Evolutionary conservation across 2,797 vertebrate species (phyloP).

Genomic region (Acestrorhynchus altus): DNA sequence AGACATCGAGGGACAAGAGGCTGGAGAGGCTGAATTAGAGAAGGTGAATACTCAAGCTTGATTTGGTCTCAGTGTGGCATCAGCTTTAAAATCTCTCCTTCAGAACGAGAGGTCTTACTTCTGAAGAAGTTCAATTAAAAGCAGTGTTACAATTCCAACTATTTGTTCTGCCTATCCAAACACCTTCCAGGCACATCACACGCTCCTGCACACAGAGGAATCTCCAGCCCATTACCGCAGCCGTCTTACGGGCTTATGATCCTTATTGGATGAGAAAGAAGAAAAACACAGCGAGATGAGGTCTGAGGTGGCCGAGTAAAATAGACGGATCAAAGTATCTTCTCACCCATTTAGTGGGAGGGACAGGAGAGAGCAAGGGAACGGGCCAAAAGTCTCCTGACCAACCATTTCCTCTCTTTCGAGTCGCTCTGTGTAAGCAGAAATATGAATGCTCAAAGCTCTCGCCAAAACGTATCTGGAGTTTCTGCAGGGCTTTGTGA

Average conservation of each 20-base stretch:
- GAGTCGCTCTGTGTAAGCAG: constrained; percentile 45
- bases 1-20: too few relatives aligned
- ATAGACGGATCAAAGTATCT: constrained; percentile 66
- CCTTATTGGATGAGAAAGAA: constrained; percentile 51
- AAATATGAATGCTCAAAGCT: constrained; percentile 42
- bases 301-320: constrained; percentile 55
- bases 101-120: neutral
- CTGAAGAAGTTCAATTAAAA: constrained; percentile 15
- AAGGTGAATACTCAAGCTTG: neutral
- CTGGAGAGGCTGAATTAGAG: neutral
- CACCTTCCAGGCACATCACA: constrained; percentile 29
- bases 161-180: constrained; percentile 16
- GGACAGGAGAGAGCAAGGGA: constrained; percentile 40
- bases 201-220: constrained; percentile 11
- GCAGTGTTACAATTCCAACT: constrained; percentile 11
- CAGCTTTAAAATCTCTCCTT: neutral
- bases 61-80: neutral
- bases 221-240: constrained; percentile 49
- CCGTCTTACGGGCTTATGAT: constrained; percentile 60
- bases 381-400: constrained; percentile 34
- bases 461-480: too few relatives aligned
- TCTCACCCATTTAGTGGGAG: constrained; percentile 54
- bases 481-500: too few relatives aligned
- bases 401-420: constrained; percentile 49
- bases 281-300: constrained; percentile 41